These are phyloP conservation scores for Turritopsis rubra DNA, from an alignment of 30 jellyfish, hydroid and myxozoan species.

Conservation along the genomic window DNA sequence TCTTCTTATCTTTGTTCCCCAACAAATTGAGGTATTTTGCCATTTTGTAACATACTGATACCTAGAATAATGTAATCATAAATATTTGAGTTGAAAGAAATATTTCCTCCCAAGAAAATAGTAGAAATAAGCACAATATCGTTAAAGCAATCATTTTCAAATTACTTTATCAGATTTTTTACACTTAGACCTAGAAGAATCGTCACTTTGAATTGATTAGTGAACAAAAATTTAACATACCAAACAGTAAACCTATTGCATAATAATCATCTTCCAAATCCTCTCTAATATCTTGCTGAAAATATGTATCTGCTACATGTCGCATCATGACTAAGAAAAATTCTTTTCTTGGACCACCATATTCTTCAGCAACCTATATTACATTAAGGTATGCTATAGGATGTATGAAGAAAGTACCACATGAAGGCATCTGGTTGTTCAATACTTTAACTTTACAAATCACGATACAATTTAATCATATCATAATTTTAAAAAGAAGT, in stretches of 20 bases:
- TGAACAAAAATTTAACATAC: not conserved
- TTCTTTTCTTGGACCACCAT: constrained; percentile 46
- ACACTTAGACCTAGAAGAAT: not conserved
- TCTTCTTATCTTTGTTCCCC: not conserved
- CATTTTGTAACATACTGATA: constrained; percentile 35
- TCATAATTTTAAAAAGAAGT: not conserved
- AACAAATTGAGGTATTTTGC: constrained; percentile 27
- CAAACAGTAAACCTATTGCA: not conserved
- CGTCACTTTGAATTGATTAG: not conserved
- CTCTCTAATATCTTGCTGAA: not conserved
- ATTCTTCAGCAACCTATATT: constrained; percentile 23
- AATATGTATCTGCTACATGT: constrained; percentile 14
- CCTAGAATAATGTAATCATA: constrained; percentile 14
- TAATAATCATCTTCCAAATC: constrained; percentile 12
- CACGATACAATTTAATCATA: no score
- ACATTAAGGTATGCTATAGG: not conserved
- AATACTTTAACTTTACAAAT: not conserved
- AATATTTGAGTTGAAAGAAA: not conserved
- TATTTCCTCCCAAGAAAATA: not conserved
- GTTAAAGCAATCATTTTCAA: not conserved
- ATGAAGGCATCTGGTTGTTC: not conserved
- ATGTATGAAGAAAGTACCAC: not conserved
- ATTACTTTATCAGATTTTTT: not conserved
- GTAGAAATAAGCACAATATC: not conserved
- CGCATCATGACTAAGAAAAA: constrained; percentile 36